Base-by-base conservation (phyloP, 2,888 invertebrate species). In the Andrena haemorrhoa region DNA sequence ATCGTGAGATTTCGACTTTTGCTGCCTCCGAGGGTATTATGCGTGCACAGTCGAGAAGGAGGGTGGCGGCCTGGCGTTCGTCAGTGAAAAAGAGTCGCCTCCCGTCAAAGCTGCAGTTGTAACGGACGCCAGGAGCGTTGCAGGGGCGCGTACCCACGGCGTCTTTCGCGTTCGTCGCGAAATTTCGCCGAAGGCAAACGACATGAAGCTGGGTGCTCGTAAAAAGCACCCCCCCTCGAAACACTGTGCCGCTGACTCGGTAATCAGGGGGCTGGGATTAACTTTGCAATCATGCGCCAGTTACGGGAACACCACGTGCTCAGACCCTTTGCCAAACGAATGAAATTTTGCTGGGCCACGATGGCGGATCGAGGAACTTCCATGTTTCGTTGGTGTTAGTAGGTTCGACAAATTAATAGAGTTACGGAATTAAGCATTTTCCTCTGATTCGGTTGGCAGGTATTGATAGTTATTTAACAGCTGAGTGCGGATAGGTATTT, bases 31-130 rank as follows among this genome's bases (percentile, higher is more conserved):
- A n/a, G 58, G 65, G 51, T 64, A 41, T 68, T 31, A 29, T 35
- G n/a, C 35, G 49, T 35, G 71, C 20, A 41, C 26, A 63, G 58
- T 71, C 35, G 85, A 80, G 75, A 77, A 65, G 68, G 23, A 56
- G 75, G 58, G 51, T 12, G 26, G 29, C 6, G n/a, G 33, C 26
- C 58, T 29, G 56, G 66, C 51, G 33, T 63, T 49, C 60, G 10
- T 64, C 77, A 75, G 79, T 79, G 79, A 84, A 76, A 76, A 83
- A 82, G 16, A 16, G 70, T 60, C 47, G 51, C 77, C 53, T 56
- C 63, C 51, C 51, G 56, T 75, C 73, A 70, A 75, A 75, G 66
- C 35, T 53, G 41, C 72, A 72, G 12, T n/a, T 20, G 41, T 20
- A 47, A 33, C 58, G 10, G 33, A 47, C n/a, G 10, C 20, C 29